phyloP scores from a whole-genome alignment of 2,797 vertebrate genomes.

The Bradypus variegatus region DNA sequence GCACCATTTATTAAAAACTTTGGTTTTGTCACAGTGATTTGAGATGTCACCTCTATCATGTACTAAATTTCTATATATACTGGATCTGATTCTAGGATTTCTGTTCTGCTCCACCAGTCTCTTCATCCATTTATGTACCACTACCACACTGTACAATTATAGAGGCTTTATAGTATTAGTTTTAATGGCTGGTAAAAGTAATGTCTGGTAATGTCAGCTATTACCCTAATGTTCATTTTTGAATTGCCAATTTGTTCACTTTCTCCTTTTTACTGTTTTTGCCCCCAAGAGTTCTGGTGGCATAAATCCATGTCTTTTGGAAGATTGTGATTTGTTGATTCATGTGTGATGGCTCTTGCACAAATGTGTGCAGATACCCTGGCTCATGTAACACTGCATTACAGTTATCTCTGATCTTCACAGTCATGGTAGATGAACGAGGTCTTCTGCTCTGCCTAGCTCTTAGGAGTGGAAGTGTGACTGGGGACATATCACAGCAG shows the following conservation, averaged over 20 bases:
- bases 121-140: background rate
- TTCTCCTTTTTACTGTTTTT: background rate
- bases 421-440: background rate
- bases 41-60: too few relatives aligned
- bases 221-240: background rate
- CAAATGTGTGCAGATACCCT: background rate
- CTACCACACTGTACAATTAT: background rate
- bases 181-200: background rate
- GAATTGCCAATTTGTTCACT: background rate
- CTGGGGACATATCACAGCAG: background rate
- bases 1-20: too few relatives aligned
- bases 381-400: background rate
- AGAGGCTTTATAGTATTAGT: too few relatives aligned
- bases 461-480: background rate
- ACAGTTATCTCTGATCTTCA: background rate
- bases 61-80: too few relatives aligned
- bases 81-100: background rate
- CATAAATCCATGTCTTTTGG: background rate
- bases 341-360: background rate
- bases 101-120: background rate
- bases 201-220: background rate
- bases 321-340: background rate
- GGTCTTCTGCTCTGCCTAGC: background rate
- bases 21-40: too few relatives aligned
- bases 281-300: background rate